A percentile compares a stretch with the other conserved stretches of the same genome.
Conservation (phyloP, 2,113 vertebrate species). For the Siphamia tubifer region DNA sequence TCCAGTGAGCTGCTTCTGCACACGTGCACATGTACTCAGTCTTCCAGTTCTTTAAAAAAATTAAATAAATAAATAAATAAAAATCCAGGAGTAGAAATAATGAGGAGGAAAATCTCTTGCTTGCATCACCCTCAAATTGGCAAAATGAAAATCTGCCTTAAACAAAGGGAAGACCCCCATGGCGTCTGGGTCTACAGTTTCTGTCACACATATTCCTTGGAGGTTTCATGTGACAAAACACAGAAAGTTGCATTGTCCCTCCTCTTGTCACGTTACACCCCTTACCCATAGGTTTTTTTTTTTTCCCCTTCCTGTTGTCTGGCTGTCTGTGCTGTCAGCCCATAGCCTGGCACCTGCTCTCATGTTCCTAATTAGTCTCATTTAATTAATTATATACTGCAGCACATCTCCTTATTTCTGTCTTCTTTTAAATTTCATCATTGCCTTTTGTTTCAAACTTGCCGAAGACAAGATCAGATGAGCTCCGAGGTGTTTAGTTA, state of each 20-base stretch:
- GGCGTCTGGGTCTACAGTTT: slow-evolving; percentile 78
- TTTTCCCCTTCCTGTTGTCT: slow-evolving; percentile 75
- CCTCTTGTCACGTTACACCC: slow-evolving; percentile 82
- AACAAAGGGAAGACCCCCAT: slow-evolving; percentile 78
- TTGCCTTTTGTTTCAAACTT: no score
- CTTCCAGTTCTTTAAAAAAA: slow-evolving; percentile 40
- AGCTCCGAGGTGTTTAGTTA: no score
- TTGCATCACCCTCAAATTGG: slow-evolving; percentile 76
- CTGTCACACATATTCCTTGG: slow-evolving; percentile 83
- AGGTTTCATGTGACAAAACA: slow-evolving; percentile 85
- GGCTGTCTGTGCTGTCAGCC: slow-evolving; percentile 86
- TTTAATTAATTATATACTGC: slow-evolving; percentile 92
- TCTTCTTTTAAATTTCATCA: no score
- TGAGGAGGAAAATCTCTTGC: slow-evolving; percentile 76
- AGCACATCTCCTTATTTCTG: slow-evolving; percentile 29
- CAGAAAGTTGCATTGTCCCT: slow-evolving; percentile 84
- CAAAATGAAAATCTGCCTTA: slow-evolving; percentile 80
- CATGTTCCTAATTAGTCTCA: slow-evolving; percentile 92
- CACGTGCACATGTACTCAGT: slow-evolving; percentile 26
- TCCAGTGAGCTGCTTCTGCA: slow-evolving; percentile 11
- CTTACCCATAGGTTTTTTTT: slow-evolving; percentile 73
- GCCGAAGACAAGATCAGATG: background rate
- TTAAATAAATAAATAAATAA: no score
- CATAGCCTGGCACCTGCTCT: slow-evolving; percentile 89
- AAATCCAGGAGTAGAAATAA: slow-evolving; percentile 68